A percentile compares a stretch with the other conserved stretches of the same genome.
phyloP scores from a whole-genome alignment of 2,797 vertebrate genomes.

The Gambelia wislizenii region DNA sequence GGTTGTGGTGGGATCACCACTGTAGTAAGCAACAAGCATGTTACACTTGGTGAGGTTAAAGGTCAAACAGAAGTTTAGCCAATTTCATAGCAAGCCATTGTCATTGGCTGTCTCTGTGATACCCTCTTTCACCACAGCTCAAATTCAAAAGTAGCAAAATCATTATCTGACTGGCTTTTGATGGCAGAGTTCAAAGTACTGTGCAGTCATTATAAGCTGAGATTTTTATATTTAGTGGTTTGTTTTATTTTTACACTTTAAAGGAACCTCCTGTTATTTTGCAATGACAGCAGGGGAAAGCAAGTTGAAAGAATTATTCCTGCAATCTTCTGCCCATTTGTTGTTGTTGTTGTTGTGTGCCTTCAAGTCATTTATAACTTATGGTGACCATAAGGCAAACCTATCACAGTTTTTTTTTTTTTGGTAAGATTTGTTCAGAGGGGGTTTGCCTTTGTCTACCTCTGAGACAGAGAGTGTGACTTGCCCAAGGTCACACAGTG shows the following conservation, averaged over 20 bases:
- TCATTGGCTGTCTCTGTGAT: background rate
- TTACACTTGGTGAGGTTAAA: background rate
- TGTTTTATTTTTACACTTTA: background rate
- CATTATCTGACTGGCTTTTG: background rate
- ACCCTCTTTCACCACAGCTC: background rate
- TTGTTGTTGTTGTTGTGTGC: no score
- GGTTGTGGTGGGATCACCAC: no score
- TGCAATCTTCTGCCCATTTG: background rate
- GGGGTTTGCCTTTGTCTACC: no score
- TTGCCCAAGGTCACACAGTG: no score
- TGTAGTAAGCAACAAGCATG: background rate
- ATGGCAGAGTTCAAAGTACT: background rate
- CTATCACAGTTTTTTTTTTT: no score
- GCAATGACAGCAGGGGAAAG: background rate
- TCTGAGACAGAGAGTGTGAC: no score
- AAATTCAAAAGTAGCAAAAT: background rate
- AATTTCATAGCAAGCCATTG: background rate
- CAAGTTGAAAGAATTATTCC: background rate
- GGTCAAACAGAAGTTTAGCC: no score
- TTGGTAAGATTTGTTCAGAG: no score
- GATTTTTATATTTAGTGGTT: background rate
- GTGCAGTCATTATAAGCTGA: background rate
- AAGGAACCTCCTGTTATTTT: background rate
- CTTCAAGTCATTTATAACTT: no score
- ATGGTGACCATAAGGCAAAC: no score